A percentile compares a stretch with the other conserved stretches of the same genome.
These are phyloP conservation scores for Podarcis muralis DNA, from an alignment of 2,113 vertebrate genomes.

Conservation along the genomic window DNA sequence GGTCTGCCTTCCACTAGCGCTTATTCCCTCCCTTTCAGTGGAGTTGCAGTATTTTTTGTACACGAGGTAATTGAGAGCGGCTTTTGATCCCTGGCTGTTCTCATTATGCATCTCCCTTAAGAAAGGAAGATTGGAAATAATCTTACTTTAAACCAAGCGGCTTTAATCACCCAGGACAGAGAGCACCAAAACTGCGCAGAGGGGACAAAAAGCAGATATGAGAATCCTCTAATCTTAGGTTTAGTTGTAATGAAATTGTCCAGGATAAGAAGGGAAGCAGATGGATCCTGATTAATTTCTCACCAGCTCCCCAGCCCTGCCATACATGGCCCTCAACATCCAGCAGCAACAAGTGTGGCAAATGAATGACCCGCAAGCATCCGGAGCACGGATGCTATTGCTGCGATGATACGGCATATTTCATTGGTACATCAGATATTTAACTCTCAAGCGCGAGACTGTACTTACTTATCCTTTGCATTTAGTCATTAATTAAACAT, in stretches of 20 bases:
- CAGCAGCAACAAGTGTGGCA: constrained; percentile 69
- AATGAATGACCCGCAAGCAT: constrained; percentile 67
- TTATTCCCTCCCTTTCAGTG: neutral
- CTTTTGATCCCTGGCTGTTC: constrained; percentile 60
- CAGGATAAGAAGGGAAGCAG: constrained; percentile 77
- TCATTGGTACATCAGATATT: constrained; percentile 63
- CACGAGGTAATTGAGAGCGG: constrained; percentile 60
- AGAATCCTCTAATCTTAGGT: constrained; percentile 79
- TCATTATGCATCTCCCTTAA: constrained; percentile 72
- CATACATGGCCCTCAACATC: constrained; percentile 69
- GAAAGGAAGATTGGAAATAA: constrained; percentile 76
- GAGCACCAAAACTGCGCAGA: constrained; percentile 66
- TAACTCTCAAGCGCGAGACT: constrained; percentile 56
- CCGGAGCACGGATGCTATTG: constrained; percentile 61
- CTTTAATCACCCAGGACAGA: constrained; percentile 75
- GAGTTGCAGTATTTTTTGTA: constrained; percentile 61
- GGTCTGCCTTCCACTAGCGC: constrained; percentile 9
- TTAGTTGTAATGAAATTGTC: constrained; percentile 82
- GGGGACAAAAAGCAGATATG: constrained; percentile 53
- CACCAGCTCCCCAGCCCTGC: neutral
- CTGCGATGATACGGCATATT: constrained; percentile 58
- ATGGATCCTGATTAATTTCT: constrained; percentile 84
- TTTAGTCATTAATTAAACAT: constrained; percentile 67
- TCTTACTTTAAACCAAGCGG: constrained; percentile 78
- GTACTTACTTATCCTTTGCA: constrained; percentile 62